Evolutionary conservation across 2,797 vertebrate genomes (phyloP).

Genomic region (Manis crassicaudata): DNA sequence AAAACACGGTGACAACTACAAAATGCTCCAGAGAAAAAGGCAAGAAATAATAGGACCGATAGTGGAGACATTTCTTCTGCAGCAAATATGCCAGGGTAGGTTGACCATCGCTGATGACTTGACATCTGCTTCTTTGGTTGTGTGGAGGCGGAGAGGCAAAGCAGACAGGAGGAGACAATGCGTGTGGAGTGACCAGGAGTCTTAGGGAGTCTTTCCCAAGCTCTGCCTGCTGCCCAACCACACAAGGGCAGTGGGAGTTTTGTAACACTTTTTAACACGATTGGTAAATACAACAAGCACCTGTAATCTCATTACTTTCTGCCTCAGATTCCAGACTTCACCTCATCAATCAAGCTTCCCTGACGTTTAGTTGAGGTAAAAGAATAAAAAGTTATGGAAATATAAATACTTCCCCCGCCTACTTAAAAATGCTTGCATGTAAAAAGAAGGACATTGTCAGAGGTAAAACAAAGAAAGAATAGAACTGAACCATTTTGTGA

Average conservation of each 20-base stretch:
- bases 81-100: not conserved
- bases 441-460: not conserved
- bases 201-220: not conserved
- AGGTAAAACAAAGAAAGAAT: not conserved
- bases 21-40: not conserved
- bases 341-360: not conserved
- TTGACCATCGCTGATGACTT: not conserved
- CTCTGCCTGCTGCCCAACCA: not conserved
- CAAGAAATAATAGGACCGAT: not conserved
- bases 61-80: not conserved
- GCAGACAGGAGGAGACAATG: accelerated
- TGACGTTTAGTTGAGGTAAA: conserved; percentile 7
- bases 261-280: not conserved
- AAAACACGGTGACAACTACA: not conserved
- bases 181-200: not conserved
- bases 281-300: not conserved
- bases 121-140: not conserved
- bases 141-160: not conserved
- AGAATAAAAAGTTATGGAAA: not conserved
- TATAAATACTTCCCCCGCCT: not conserved
- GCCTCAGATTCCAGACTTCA: not conserved
- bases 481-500: not conserved
- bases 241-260: not conserved
- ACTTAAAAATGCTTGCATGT: conserved; percentile 2
- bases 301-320: conserved; percentile 12